Evolutionary conservation across 64 coral and sea anemone species (phyloP).

Genomic region (Catalaphyllia jardinei): DNA sequence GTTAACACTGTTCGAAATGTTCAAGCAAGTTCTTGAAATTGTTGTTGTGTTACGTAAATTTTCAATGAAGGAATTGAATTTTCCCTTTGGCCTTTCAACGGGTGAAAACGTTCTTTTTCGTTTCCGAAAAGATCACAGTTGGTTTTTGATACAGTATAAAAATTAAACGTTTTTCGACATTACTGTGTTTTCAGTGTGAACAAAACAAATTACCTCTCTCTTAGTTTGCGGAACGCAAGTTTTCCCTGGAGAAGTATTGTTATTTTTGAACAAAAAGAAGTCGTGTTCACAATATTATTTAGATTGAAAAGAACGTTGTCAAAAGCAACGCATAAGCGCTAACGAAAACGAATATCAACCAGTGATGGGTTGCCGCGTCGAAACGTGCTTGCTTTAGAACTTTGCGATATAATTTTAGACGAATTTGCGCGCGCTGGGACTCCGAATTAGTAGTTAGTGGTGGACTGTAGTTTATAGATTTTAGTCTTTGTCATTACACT

Average conservation of each 20-base stretch:
- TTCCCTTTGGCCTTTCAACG: neutral
- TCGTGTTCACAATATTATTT: conserved; percentile 16
- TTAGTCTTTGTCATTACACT: neutral
- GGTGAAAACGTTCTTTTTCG: neutral
- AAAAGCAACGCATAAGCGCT: conserved; percentile 9
- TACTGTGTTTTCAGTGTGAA: neutral
- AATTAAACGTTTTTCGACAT: neutral
- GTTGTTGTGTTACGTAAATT: neutral
- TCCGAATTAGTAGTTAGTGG: neutral
- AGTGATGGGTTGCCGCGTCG: neutral
- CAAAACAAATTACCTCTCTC: neutral
- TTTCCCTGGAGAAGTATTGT: conserved; percentile 16
- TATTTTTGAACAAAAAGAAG: conserved; percentile 21
- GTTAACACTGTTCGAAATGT: neutral
- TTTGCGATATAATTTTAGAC: neutral
- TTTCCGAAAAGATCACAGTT: neutral
- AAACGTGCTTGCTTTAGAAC: neutral
- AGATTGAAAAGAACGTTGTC: neutral
- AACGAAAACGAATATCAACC: conserved; percentile 13
- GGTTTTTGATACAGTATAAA: neutral
- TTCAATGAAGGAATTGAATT: neutral
- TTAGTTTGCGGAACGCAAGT: neutral
- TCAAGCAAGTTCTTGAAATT: neutral
- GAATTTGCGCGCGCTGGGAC: conserved; percentile 28
- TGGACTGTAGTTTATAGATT: conserved; percentile 6